These are phyloP conservation scores for Notocelia uddmanniana DNA, from an alignment of 2,888 invertebrate species.

Conservation along the genomic window DNA sequence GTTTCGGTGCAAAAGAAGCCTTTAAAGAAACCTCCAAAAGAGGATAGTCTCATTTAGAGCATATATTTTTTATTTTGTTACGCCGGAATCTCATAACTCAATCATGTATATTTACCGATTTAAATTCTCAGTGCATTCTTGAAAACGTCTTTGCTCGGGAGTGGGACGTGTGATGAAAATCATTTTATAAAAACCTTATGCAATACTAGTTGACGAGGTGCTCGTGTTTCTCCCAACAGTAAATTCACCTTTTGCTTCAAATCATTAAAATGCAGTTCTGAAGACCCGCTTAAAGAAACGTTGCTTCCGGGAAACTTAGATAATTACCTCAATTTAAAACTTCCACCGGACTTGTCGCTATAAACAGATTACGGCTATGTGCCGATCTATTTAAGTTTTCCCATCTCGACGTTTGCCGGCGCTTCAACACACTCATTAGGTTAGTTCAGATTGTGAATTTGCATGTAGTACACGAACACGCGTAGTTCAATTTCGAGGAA, in stretches of 20 bases:
- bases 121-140: too few species aligned
- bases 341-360: slow-evolving; percentile 13
- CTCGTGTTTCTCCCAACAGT: too few species aligned
- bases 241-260: background rate
- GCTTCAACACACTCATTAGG: slow-evolving; percentile 54
- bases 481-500: background rate
- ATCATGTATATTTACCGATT: too few species aligned
- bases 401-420: slow-evolving; percentile 49
- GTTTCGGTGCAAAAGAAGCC: too few species aligned
- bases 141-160: too few species aligned
- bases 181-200: too few species aligned
- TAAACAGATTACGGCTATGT: slow-evolving; percentile 23
- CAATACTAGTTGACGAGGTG: too few species aligned
- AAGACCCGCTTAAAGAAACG: background rate
- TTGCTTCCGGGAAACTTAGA: slow-evolving; percentile 5
- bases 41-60: too few species aligned
- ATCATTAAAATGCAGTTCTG: background rate
- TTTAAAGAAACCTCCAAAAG: too few species aligned
- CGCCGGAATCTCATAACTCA: too few species aligned
- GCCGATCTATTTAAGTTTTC: slow-evolving; percentile 64
- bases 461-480: background rate
- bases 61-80: too few species aligned
- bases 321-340: slow-evolving; percentile 17
- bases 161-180: too few species aligned
- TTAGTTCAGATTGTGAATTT: slow-evolving; percentile 36